phyloP scores from a whole-genome alignment of 1,140 invertebrate genomes.

The Lepidurus packardi region DNA sequence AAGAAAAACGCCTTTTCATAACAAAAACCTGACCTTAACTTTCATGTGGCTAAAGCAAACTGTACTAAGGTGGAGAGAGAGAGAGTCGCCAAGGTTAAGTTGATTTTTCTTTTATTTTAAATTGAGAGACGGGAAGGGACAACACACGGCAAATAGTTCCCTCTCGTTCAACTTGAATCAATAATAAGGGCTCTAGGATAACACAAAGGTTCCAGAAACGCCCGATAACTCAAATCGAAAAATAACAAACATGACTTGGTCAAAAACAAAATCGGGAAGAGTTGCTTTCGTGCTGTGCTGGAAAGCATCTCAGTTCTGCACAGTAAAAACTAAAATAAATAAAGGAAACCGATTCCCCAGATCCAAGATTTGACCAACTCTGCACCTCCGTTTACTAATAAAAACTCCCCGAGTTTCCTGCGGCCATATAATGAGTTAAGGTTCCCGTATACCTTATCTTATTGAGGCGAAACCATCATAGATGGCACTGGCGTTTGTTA shows the following conservation, averaged over 20 bases:
- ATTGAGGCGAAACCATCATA: too few species aligned
- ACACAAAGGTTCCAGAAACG: background rate
- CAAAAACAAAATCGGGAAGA: background rate
- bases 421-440: background rate
- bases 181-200: slow-evolving; percentile 19
- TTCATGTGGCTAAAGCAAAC: background rate
- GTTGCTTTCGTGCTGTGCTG: background rate
- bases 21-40: background rate
- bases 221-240: slow-evolving; percentile 12
- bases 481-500: too few species aligned
- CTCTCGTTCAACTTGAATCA: slow-evolving; percentile 7
- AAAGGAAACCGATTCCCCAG: background rate
- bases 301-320: background rate
- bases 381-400: background rate
- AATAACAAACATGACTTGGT: slow-evolving; percentile 5
- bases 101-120: background rate
- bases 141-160: background rate
- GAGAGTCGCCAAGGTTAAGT: background rate
- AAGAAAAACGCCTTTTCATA: background rate
- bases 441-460: too few species aligned
- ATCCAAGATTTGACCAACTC: background rate
- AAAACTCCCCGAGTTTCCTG: background rate
- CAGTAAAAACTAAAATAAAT: background rate
- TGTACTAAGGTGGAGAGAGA: background rate
- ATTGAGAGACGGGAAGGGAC: background rate